Base-by-base conservation (phyloP, 2,797 vertebrate genomes). In the Brachyalestes nurse region DNA sequence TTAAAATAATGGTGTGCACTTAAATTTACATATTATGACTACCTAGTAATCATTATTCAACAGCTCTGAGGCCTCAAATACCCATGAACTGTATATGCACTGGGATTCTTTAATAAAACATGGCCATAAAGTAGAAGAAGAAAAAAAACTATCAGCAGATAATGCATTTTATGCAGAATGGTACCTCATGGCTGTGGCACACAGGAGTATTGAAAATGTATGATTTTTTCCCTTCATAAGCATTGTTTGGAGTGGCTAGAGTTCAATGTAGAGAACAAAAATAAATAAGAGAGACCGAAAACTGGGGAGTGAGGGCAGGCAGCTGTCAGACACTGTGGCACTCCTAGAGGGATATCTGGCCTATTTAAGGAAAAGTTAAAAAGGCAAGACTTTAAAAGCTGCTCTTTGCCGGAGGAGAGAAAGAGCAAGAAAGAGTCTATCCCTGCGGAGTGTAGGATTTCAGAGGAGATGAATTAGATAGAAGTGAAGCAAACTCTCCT, bases 71-170 rank as follows among this genome's bases (percentile, higher is more conserved):
- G 70, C 72, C 28, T 58, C 21, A 62, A 21, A 74, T 25, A 76
- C 12, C n/a, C 61, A 40, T 72, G 19, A 21, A 69, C 78, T 57
- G 10, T 75, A 28, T 80, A 82, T 72, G 45, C 53, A 60, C 9
- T 69, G 58, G 34, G 19, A 28, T 80, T 65, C 71, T 86, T 90
- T 84, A 89, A 90, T 87, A 91, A 90, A 90, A 87, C 75, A 85
- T 84, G 78, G 74, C 83, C 70, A 86, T 87, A 65, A 70, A 61
- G 17, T 75, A 57, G 73, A 69, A 45, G 23, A 65, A 19, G 25
- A 62, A 58, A 17, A 34, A 67, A 86, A 85, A 86, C 42, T 83
- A 87, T 86, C 78, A 85, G 76, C 60, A 83, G 86, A 87, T 69
- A 51, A 72, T 82, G 65, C 79, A 74, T 74, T 84, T 86, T 49